These are phyloP conservation scores for Archips crataeganus DNA, from an alignment of 2,888 invertebrate genomes.

Conservation along the genomic window DNA sequence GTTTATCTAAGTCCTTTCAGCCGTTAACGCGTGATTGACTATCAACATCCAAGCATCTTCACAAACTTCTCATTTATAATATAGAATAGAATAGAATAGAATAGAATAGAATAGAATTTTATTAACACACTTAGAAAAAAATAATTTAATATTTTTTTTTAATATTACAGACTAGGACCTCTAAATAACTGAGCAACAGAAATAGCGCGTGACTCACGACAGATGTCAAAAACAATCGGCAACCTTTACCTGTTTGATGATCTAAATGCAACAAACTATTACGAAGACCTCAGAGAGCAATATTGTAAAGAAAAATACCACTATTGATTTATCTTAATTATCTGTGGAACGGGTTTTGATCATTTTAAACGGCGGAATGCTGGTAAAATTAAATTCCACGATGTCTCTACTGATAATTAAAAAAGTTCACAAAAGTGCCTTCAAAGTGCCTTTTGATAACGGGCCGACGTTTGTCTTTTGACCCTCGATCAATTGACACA, in stretches of 20 bases:
- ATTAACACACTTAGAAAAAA: too few relatives aligned
- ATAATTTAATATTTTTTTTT: too few relatives aligned
- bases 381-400: not conserved
- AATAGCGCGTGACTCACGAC: conserved; percentile 16
- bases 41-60: too few relatives aligned
- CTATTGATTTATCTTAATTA: not conserved
- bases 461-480: not conserved
- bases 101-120: too few relatives aligned
- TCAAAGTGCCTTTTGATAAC: not conserved
- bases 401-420: not conserved
- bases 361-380: not conserved
- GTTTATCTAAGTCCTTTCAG: too few relatives aligned
- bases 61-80: too few relatives aligned
- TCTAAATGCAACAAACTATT: conserved; percentile 3
- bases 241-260: not conserved
- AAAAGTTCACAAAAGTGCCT: too few relatives aligned
- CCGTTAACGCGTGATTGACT: too few relatives aligned
- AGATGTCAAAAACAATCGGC: conserved; percentile 6
- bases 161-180: too few relatives aligned
- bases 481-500: conserved; percentile 25
- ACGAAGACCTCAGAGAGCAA: not conserved
- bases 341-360: not conserved
- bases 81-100: too few relatives aligned
- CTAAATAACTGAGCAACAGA: not conserved
- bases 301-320: not conserved